Evolutionary conservation across 2,888 invertebrate genomes (phyloP), one percentile per base, ranked within the genome.

Genomic region (Drosophila ezoana): DNA sequence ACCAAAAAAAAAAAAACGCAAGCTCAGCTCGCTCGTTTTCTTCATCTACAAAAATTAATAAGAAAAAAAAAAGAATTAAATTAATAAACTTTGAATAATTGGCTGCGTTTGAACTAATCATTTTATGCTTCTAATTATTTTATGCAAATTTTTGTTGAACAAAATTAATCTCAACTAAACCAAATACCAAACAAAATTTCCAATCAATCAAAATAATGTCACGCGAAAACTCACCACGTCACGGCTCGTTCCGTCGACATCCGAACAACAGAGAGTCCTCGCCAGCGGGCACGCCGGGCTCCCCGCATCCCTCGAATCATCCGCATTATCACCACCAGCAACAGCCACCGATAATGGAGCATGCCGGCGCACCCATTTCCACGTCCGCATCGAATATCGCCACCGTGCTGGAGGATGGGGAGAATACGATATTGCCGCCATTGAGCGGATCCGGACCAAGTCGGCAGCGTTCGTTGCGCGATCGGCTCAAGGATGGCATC

Each of bases 401-500:
- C 45, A 84, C 82, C 52, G 90, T 87, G 65, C 41, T 82, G 60
- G 87, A 84, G 72, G 91, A 91, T 65, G 91, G 90, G 54, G 92
- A 91, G 58, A 90, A 89, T 65, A 81, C 91, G 61, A 90, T 89
- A 52, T 69, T 92, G 66, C 92, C 92, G 76, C 91, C 92, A 13
- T 64, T 91, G 28, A 90, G 79, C 69, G 92, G 92, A 14, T 89
- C 92, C 56, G 93, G 93, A 80, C 96, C 96, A 62, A 94, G 95
- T 68, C 93, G 96, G 63, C 96, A 96, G 90, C 94, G 96, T 72
- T 96, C 96, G 56, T 93, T 96, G 85, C 95, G 95, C 92, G 96
- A 96, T 91, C 94, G 96, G 61, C 94, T 96, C 56, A 94, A 95
- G 91, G 96, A 96, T 77, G 96, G 96, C 89, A 96, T 96, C 90